phyloP scores from a whole-genome alignment of 2,797 vertebrate genomes.

The Eospalax fontanierii region DNA sequence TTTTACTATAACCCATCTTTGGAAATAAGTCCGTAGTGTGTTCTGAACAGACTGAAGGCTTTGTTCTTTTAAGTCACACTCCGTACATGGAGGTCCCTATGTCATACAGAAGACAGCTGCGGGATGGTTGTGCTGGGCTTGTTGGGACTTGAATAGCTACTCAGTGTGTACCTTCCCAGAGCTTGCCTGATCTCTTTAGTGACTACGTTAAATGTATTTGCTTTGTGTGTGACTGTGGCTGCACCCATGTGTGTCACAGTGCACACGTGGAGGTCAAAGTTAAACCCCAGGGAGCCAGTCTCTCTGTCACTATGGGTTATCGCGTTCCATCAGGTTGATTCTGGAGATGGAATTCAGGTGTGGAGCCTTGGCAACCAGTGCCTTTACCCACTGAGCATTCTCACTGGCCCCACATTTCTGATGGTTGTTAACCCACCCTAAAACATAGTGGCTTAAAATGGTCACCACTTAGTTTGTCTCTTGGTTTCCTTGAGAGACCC shows the following conservation, averaged over 20 bases:
- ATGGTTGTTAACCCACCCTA: background rate
- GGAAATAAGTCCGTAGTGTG: background rate
- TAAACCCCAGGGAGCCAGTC: too few species aligned
- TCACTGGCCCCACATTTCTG: background rate
- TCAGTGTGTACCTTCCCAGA: background rate
- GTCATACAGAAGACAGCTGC: background rate
- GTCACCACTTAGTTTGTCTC: background rate
- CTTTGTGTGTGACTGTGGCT: background rate
- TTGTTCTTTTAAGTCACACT: background rate
- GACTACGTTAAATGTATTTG: background rate
- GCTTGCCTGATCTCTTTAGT: background rate
- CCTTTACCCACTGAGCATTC: background rate
- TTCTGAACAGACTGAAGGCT: background rate
- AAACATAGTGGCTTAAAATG: background rate
- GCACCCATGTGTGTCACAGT: background rate
- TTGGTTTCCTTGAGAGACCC: background rate
- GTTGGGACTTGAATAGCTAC: too few species aligned
- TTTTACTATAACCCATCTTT: background rate
- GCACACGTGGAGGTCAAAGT: background rate
- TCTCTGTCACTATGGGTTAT: background rate
- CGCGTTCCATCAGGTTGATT: background rate
- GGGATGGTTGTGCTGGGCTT: background rate
- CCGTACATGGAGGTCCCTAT: background rate
- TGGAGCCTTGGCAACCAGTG: background rate
- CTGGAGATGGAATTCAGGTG: background rate